These are phyloP conservation scores for Ptychodera flava DNA, from an alignment of 35 echinoderm and acorn worm genomes.

Conservation along the genomic window DNA sequence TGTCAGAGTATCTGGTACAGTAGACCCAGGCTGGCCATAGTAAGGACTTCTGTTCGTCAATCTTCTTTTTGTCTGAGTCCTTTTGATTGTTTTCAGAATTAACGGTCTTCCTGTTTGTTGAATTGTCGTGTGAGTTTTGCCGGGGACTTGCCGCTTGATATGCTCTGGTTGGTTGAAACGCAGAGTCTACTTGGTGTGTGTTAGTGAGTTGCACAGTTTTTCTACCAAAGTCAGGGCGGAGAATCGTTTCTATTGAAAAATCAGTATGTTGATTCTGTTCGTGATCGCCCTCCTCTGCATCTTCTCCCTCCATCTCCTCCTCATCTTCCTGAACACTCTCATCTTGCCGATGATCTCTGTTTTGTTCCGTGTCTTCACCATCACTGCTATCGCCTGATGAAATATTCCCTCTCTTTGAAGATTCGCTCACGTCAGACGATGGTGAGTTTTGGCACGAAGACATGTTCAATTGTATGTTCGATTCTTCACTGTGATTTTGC, in stretches of 20 bases:
- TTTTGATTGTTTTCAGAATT: not conserved
- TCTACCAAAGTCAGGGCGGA: slow-evolving; percentile 82
- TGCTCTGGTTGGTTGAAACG: slow-evolving; percentile 7
- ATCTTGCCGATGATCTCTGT: not conserved
- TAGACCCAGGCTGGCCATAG: slow-evolving; percentile 98
- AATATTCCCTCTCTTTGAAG: not conserved
- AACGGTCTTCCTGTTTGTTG: slow-evolving; percentile 25
- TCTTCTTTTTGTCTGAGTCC: not conserved
- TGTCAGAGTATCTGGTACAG: slow-evolving; percentile 92
- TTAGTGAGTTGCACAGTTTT: slow-evolving; percentile 14
- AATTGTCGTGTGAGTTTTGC: slow-evolving; percentile 11
- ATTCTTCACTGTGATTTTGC: not conserved
- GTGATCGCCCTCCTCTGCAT: not conserved
- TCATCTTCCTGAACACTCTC: not conserved
- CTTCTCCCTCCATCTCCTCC: not conserved
- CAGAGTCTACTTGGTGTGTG: slow-evolving; percentile 20
- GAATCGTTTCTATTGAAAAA: slow-evolving; percentile 95
- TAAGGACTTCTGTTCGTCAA: slow-evolving; percentile 8
- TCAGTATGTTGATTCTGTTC: slow-evolving; percentile 29
- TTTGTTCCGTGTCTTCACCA: not conserved
- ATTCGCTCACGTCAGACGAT: too few species aligned
- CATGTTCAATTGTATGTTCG: too few species aligned
- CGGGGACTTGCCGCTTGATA: slow-evolving; percentile 10
- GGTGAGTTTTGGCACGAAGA: too few species aligned
- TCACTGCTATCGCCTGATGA: not conserved